Percentiles rank a stretch among this genome's conserved stretches.
These are phyloP conservation scores for Kryptopterus vitreolus DNA, from an alignment of 2,797 vertebrate species.

Conservation along the genomic window DNA sequence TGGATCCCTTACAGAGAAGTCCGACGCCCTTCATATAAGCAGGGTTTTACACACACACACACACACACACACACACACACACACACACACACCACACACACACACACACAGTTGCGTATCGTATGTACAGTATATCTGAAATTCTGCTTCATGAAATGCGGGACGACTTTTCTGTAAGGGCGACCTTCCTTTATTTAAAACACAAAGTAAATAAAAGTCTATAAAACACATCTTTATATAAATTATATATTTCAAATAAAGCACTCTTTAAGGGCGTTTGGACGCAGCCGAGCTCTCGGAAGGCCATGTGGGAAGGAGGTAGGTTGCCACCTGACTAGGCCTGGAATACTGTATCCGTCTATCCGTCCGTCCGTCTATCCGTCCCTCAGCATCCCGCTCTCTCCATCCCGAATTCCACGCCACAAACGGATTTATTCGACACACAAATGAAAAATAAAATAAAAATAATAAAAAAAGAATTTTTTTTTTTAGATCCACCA, in stretches of 20 bases:
- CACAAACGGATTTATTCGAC: too few species aligned
- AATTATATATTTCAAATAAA: constrained; percentile 84
- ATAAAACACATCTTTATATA: constrained; percentile 78
- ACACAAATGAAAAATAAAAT: too few species aligned
- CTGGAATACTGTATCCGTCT: too few species aligned
- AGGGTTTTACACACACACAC: constrained; percentile 9
- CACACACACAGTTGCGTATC: background rate
- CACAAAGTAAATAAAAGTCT: constrained; percentile 64
- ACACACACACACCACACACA: background rate
- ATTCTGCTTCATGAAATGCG: background rate
- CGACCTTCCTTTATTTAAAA: constrained; percentile 68
- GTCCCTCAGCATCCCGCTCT: background rate
- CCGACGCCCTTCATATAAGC: constrained; percentile 1
- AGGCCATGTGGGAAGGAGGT: constrained; percentile 86
- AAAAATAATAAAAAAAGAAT: too few species aligned
- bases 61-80: background rate
- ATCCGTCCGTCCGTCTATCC: too few species aligned
- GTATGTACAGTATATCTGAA: constrained; percentile 4
- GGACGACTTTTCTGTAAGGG: constrained; percentile 12
- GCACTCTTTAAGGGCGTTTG: constrained; percentile 80
- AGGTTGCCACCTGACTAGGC: constrained; percentile 81
- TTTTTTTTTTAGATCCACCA: too few species aligned
- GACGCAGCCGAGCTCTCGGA: constrained; percentile 90
- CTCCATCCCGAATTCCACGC: too few species aligned
- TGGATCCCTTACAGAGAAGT: constrained; percentile 59